Evolutionary conservation across 2,113 vertebrate genomes (phyloP), one percentile per base, ranked within the genome.

Genomic region (Sylvilagus bachmani): DNA sequence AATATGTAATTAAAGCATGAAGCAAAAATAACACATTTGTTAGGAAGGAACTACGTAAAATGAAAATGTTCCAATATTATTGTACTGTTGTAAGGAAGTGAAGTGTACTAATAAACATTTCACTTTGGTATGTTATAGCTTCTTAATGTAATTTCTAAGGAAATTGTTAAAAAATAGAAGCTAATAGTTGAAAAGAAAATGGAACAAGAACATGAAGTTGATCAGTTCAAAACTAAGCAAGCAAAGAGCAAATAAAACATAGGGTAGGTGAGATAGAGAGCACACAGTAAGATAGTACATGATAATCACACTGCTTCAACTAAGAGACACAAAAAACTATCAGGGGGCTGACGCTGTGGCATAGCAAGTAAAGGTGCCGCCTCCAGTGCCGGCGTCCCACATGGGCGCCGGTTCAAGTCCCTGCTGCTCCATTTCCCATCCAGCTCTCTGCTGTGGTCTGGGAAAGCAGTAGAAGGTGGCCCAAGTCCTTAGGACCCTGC

Each of bases 61-160:
- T 25, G 36, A 9, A 44, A 36, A 10, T 69, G 31, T 64, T n/a
- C 6, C 38, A 85, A 70, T 17, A 81, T 70, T 53, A 51, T 81
- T 92, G 24, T 49, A 53, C 51, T 86, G 19, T 29, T 90, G 36
- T 61, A 77, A 22, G 89, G 31, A 73, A 31, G 9, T 79, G 13
- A 77, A 90, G 49, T 29, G 1, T 14, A 33, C 11, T 36, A 62
- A 49, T 86, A 67, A 75, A 86, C n/a, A 77, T 75, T 70, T 83
- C 24, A 78, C 58, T 78, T 67, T 77, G 36, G 21, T n/a, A 22
- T 67, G 67, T 53, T 33, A 33, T 78, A 44, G 38, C 9, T 13
- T 61, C 44, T 95, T 66, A 51, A 38, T 66, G 38, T 90, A 81
- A 83, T 71, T 86, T 83, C 62, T 90, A 82, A 53, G 69, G 14